phyloP scores from a whole-genome alignment of 2,113 vertebrate genomes.

The Ellobius talpinus region DNA sequence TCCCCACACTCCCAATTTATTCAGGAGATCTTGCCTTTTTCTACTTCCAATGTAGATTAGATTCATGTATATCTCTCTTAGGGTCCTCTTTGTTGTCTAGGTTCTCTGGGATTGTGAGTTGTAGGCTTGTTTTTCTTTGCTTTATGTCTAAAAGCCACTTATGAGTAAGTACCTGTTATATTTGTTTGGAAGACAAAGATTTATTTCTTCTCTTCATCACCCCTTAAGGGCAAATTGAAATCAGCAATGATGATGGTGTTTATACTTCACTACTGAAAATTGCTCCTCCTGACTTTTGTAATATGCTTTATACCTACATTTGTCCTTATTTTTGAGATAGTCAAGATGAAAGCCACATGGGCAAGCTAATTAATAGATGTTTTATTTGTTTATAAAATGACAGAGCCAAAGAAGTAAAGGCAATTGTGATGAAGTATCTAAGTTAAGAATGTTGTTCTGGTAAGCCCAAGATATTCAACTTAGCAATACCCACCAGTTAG shows the following conservation, averaged over 20 bases:
- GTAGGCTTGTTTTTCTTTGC: too few relatives aligned
- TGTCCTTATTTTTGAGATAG: slow-evolving; percentile 42
- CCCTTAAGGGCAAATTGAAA: slow-evolving; percentile 29
- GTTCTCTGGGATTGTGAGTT: too few relatives aligned
- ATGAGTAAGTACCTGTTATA: too few relatives aligned
- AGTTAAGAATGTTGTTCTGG: neutral
- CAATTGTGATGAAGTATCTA: neutral
- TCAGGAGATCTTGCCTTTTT: too few relatives aligned
- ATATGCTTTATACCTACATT: slow-evolving; percentile 27
- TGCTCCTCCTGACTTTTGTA: neutral
- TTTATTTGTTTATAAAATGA: slow-evolving; percentile 26
- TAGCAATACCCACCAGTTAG: neutral
- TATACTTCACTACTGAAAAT: neutral
- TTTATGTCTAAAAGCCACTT: too few relatives aligned
- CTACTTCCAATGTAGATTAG: too few relatives aligned
- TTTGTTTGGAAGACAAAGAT: neutral
- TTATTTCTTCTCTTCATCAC: slow-evolving; percentile 27
- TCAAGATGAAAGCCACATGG: neutral
- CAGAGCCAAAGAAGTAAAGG: neutral
- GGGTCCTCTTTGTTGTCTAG: too few relatives aligned
- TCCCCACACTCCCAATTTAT: too few relatives aligned
- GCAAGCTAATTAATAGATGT: slow-evolving; percentile 12
- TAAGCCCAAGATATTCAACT: neutral
- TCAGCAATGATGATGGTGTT: neutral
- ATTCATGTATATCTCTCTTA: too few relatives aligned